Evolutionary conservation across 2,113 vertebrate species (phyloP).

Genomic region (Leucosticte australis): DNA sequence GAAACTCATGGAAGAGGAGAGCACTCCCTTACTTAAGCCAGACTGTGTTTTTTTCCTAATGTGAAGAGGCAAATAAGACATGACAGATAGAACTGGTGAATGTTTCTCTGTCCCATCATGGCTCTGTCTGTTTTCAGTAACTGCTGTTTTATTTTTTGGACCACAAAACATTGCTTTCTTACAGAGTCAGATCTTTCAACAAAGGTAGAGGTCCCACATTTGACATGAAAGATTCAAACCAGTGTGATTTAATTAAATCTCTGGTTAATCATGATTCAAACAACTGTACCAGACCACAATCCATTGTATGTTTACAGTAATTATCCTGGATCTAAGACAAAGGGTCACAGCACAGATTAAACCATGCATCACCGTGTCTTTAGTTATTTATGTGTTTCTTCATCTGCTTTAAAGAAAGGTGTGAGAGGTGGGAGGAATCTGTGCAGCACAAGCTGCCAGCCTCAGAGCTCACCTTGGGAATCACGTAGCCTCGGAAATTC

Average conservation of each 20-base stretch:
- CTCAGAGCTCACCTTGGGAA: conserved; percentile 63
- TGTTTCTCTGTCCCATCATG: not conserved
- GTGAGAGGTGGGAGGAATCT: not conserved
- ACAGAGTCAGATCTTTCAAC: not conserved
- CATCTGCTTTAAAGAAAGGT: not conserved
- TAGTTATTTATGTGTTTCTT: not conserved
- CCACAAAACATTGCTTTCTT: not conserved
- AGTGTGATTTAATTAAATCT: not conserved
- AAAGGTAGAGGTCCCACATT: not conserved
- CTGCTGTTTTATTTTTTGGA: not conserved
- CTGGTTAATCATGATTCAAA: not conserved
- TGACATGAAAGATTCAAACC: not conserved
- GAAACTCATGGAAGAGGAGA: not conserved
- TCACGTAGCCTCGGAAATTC: conserved; percentile 57
- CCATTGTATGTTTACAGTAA: not conserved
- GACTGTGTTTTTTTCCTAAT: not conserved
- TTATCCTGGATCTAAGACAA: not conserved
- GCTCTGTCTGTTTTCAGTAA: not conserved
- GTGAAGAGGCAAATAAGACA: not conserved
- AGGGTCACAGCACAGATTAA: not conserved
- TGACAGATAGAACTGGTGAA: not conserved
- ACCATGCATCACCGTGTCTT: rapidly evolving
- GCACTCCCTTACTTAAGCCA: not conserved
- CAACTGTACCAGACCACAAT: not conserved
- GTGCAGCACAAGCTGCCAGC: not conserved